Percentiles rank a stretch among this genome's conserved stretches.
Evolutionary conservation across 30 jellyfish, hydroid and myxozoan species (phyloP).

Genomic region (Cassiopea xamachana): DNA sequence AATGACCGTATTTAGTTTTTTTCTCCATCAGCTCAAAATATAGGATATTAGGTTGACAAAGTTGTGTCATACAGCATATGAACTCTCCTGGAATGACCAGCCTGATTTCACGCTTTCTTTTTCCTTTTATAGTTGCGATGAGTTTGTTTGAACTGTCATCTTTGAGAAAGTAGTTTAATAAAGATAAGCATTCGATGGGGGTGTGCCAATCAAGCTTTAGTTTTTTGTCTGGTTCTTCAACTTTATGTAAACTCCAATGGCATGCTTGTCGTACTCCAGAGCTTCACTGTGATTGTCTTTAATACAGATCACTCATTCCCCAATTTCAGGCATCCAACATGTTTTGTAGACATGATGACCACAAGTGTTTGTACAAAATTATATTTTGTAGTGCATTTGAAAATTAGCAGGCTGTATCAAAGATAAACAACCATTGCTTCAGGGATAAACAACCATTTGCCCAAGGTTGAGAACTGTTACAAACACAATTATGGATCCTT

Average conservation of each 20-base stretch:
- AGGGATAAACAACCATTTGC: not conserved
- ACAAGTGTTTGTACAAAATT: not conserved
- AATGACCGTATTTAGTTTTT: not conserved
- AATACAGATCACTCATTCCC: not conserved
- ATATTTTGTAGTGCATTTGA: not conserved
- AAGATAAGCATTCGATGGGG: slow-evolving; percentile 16
- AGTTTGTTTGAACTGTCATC: slow-evolving; percentile 13
- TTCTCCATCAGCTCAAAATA: slow-evolving; percentile 9
- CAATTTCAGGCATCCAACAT: not conserved
- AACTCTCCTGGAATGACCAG: not conserved
- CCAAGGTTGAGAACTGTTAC: not conserved
- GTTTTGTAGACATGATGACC: not conserved
- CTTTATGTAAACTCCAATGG: slow-evolving; percentile 8
- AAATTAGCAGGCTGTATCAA: not conserved
- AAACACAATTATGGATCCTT: not conserved
- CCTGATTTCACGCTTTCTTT: slow-evolving; percentile 3
- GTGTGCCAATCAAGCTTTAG: not conserved
- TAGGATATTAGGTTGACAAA: not conserved
- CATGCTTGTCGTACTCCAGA: slow-evolving; percentile 20
- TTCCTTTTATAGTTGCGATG: slow-evolving; percentile 9
- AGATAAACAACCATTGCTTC: not conserved
- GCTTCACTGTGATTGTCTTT: slow-evolving; percentile 13
- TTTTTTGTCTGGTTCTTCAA: slow-evolving; percentile 5
- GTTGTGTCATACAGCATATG: slow-evolving; percentile 5
- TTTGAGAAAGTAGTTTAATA: not conserved